Percentiles rank a stretch among this genome's conserved stretches.
These are phyloP conservation scores for Edolisoma coerulescens DNA, from an alignment of 2,113 vertebrate species.

Conservation along the genomic window DNA sequence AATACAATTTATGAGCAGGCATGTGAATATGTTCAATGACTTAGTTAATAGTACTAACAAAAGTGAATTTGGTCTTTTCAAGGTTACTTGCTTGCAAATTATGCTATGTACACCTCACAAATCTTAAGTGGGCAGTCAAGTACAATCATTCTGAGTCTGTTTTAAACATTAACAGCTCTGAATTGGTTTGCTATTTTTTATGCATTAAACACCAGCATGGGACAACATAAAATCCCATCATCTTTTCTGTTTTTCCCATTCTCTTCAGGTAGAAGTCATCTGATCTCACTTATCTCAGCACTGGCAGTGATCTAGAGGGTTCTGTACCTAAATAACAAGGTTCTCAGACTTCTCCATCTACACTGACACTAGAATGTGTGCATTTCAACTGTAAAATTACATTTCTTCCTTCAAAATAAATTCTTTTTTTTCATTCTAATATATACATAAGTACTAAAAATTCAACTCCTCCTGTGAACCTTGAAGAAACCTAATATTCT, in stretches of 20 bases:
- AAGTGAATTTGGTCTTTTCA: background rate
- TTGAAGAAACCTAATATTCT: background rate
- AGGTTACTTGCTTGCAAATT: slow-evolving; percentile 5
- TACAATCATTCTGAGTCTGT: background rate
- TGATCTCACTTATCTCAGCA: background rate
- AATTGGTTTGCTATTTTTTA: background rate
- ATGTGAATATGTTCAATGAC: background rate
- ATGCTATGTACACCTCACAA: background rate
- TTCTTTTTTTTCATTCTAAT: background rate
- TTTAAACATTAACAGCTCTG: background rate
- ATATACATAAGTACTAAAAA: background rate
- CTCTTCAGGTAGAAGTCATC: background rate
- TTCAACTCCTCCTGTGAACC: background rate
- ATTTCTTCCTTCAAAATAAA: background rate
- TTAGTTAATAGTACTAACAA: background rate
- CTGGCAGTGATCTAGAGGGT: background rate
- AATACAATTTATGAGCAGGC: background rate
- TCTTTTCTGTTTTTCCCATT: background rate
- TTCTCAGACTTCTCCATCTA: background rate
- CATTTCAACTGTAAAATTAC: background rate
- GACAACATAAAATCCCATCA: background rate
- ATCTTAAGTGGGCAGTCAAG: background rate
- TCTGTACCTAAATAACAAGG: background rate
- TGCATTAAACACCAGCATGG: background rate
- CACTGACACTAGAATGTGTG: background rate